Base-by-base conservation (phyloP, 2,113 vertebrate genomes). In the Salvelinus sp. region DNA sequence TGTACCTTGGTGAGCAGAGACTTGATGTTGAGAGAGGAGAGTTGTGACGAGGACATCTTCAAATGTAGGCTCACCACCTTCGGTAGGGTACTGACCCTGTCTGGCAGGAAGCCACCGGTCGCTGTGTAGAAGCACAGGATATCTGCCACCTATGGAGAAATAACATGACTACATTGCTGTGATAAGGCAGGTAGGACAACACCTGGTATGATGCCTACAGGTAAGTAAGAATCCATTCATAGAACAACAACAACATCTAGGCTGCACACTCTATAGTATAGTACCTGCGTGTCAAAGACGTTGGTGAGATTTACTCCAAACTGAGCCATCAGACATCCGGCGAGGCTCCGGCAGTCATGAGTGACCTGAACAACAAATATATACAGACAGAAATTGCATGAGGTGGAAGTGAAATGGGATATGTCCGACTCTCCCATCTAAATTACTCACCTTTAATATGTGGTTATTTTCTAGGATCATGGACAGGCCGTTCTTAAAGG, bases 251-350 rank as follows among this genome's bases (percentile, higher is more conserved):
- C 28, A 30, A 25, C 9, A 38, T 44, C 2, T 44, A 10, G 38
- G 7, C 38, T 44, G 38, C 38, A 44, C 38, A 44, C 38, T 44
- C 9, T 44, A 13, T 10, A 23, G 23, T 48, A 4, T 23, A 12
- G 10, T 77, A 95, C 95, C 95, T 97, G 95, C 5, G 95, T 97
- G 81, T 96, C 95, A 90, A 97, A 97, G 75, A 96, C 92, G 28
- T 95, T 96, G 77, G 79, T 89, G 54, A 98, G 88, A 48, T 92
- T 83, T 70, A 96, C 91, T 74, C 91, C 86, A 28, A 96, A 96
- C 73, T 95, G 95, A 72, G 93, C 84, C 44, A 87, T 89, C 48
- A 97, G 91, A 88, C 93, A 94, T 74, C 94, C 90, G 25, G 94
- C 92, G 30, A 97, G 84, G 86, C 91, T 91, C 65, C 93, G 84